Percentiles rank a stretch among this genome's conserved stretches.
phyloP scores from a whole-genome alignment of 2,113 vertebrate genomes.

The Xenus cinereus region DNA sequence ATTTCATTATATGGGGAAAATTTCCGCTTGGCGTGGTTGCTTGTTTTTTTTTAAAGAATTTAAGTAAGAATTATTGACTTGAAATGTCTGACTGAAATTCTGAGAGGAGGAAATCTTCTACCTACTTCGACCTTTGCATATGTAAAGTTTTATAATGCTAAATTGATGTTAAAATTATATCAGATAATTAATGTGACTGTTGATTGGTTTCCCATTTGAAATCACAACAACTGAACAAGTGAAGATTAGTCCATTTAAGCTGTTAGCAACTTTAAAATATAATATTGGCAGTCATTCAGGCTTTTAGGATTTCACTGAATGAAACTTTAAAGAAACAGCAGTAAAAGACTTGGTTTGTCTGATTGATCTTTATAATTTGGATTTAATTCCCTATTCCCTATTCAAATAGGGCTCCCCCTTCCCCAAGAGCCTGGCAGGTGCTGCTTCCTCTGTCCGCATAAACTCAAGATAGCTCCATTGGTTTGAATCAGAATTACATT shows the following conservation, averaged over 20 bases:
- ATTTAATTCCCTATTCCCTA: neutral
- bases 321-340: neutral
- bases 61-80: neutral
- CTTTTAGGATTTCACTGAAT: neutral
- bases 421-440: neutral
- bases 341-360: neutral
- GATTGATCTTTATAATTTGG: neutral
- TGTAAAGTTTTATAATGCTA: neutral
- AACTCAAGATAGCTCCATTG: neutral
- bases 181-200: neutral
- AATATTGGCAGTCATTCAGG: neutral
- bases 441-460: neutral
- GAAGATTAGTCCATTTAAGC: slow-evolving; percentile 4
- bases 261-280: neutral
- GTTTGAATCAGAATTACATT: neutral
- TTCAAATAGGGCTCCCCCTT: neutral
- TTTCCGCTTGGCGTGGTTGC: neutral
- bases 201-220: slow-evolving; percentile 14
- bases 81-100: neutral
- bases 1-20: neutral
- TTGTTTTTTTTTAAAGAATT: neutral
- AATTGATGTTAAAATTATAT: neutral
- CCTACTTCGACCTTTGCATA: neutral
- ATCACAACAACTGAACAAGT: neutral
- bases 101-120: neutral